A percentile compares a stretch with the other conserved stretches of the same genome.
phyloP scores from a whole-genome alignment of 2,797 vertebrate species.

The Cyclopterus lumpus region DNA sequence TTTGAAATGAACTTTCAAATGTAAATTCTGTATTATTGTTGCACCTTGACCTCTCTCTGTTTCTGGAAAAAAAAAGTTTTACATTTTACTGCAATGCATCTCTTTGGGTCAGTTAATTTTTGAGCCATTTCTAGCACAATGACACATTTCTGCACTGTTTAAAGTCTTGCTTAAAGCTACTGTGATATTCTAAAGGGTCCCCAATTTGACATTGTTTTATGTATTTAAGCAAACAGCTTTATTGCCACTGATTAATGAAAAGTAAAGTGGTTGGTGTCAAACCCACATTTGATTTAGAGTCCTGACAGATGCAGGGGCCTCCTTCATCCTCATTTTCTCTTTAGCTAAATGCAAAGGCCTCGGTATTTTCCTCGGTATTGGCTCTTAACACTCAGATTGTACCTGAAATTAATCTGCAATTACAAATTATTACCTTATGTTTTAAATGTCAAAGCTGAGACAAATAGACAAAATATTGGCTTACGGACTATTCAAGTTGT shows the following conservation, averaged over 20 bases:
- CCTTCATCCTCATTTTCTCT: constrained; percentile 7
- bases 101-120: constrained; percentile 45
- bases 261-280: not conserved
- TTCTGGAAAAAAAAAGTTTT: constrained; percentile 53
- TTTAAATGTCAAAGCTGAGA: constrained; percentile 36
- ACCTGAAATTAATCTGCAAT: constrained; percentile 16
- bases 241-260: not conserved
- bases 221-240: not conserved
- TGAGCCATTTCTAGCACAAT: constrained; percentile 56
- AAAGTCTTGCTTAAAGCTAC: constrained; percentile 22
- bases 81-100: constrained; percentile 54
- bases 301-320: not conserved
- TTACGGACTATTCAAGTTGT: constrained; percentile 33
- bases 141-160: constrained; percentile 20
- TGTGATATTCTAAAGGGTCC: constrained; percentile 10
- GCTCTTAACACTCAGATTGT: constrained; percentile 4
- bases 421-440: constrained; percentile 20
- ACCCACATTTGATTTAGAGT: constrained; percentile 10
- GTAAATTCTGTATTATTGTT: constrained; percentile 51
- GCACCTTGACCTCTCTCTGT: constrained; percentile 35
- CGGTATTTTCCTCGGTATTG: constrained; percentile 1
- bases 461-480: constrained; percentile 46
- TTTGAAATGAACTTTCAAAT: constrained; percentile 47
- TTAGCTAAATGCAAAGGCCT: constrained; percentile 5
- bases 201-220: not conserved